These are phyloP conservation scores for Erebia epiphron DNA, from an alignment of 2,888 invertebrate genomes.

Conservation along the genomic window DNA sequence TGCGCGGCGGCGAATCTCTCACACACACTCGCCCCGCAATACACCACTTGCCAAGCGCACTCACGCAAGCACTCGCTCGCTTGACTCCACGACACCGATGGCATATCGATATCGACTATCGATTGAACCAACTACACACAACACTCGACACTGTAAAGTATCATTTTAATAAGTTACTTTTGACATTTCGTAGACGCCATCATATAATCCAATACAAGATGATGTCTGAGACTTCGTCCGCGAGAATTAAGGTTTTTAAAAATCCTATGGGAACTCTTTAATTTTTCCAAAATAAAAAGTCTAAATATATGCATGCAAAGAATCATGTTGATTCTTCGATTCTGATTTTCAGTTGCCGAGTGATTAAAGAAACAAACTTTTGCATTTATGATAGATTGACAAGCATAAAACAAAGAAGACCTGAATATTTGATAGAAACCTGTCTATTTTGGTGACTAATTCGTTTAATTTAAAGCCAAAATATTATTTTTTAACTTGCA, in stretches of 20 bases:
- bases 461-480: not conserved
- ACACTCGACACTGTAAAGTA: conserved; percentile 25
- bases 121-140: conserved; percentile 24
- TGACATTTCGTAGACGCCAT: not conserved
- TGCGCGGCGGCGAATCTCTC: conserved; percentile 59
- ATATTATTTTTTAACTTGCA: not conserved
- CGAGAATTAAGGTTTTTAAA: no score
- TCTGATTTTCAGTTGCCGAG: no score
- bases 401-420: not conserved
- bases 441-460: not conserved
- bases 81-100: conserved; percentile 59
- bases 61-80: conserved; percentile 61
- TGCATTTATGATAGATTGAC: not conserved
- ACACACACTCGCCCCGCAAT: conserved; percentile 63
- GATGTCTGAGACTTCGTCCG: no score
- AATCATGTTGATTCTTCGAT: no score
- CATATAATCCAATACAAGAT: not conserved
- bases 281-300: no score
- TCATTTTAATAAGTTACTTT: not conserved
- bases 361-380: no score
- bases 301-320: no score
- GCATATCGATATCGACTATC: conserved; percentile 46
- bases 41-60: conserved; percentile 62
- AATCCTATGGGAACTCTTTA: no score
- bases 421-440: not conserved